A percentile compares a stretch with the other conserved stretches of the same genome.
Evolutionary conservation across 2,888 invertebrate species (phyloP).

Genomic region (Liodrosophila aerea): DNA sequence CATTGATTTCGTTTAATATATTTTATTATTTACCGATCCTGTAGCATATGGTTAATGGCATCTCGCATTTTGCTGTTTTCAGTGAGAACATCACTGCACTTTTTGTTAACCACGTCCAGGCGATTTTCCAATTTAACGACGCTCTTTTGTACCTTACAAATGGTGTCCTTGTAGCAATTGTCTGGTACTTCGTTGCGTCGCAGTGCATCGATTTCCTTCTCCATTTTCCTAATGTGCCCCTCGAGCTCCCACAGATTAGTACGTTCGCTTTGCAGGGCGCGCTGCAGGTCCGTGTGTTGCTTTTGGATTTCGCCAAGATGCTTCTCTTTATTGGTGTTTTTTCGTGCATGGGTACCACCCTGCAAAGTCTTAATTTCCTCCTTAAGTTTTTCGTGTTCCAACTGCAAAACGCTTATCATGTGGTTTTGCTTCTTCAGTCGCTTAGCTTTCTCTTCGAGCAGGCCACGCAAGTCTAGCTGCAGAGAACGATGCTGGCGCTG

Average conservation of each 20-base stretch:
- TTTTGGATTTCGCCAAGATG: conserved; percentile 67
- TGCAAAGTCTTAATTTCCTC: conserved; percentile 77
- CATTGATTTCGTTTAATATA: no score
- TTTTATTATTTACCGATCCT: conserved; percentile 85
- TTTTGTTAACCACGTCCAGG: conserved; percentile 89
- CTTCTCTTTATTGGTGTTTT: conserved; percentile 75
- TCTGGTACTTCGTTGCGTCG: conserved; percentile 83
- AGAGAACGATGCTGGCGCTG: conserved; percentile 85
- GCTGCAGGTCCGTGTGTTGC: conserved; percentile 69
- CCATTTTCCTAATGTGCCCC: conserved; percentile 83
- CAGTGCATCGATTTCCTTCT: conserved; percentile 80
- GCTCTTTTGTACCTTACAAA: conserved; percentile 82
- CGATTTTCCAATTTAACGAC: conserved; percentile 89
- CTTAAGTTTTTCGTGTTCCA: conserved; percentile 78
- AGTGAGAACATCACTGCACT: conserved; percentile 89
- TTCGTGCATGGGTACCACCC: conserved; percentile 80
- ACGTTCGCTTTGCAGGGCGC: conserved; percentile 74
- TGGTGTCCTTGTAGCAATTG: conserved; percentile 82
- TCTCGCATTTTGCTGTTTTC: conserved; percentile 89
- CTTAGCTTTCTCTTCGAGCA: conserved; percentile 79
- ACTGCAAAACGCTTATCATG: conserved; percentile 78
- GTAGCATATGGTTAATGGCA: conserved; percentile 91
- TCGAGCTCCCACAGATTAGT: conserved; percentile 83
- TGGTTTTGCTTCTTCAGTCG: conserved; percentile 80
- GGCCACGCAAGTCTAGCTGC: conserved; percentile 74